Evolutionary conservation across 2,888 invertebrate species (phyloP).

Genomic region (Lissonota sp.): DNA sequence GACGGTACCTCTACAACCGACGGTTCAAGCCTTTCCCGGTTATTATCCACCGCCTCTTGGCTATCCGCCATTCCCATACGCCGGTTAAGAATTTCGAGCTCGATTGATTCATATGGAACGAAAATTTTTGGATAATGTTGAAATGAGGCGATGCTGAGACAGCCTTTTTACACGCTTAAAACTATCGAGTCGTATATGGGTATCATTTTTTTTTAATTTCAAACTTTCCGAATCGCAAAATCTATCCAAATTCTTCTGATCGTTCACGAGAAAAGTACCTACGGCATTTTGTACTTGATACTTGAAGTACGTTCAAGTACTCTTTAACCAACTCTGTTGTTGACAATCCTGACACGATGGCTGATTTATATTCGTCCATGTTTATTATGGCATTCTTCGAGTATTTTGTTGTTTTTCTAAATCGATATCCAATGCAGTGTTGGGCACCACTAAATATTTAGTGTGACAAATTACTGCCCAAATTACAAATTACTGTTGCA

Average conservation of each 20-base stretch:
- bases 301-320: no score
- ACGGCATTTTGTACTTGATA: constrained; percentile 9
- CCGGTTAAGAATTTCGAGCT: constrained; percentile 85
- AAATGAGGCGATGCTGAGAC: constrained; percentile 10
- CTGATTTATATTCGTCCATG: neutral
- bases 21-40: constrained; percentile 89
- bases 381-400: neutral
- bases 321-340: no score
- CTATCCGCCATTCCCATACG: constrained; percentile 90
- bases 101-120: neutral
- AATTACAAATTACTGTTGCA: no score
- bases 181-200: constrained; percentile 7
- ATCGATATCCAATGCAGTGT: constrained; percentile 10
- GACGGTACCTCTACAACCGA: constrained; percentile 90
- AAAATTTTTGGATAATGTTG: constrained; percentile 10
- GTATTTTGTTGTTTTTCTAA: neutral
- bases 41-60: constrained; percentile 89
- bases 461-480: no score
- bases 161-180: constrained; percentile 3
- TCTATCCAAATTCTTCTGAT: no score
- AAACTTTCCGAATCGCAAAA: no score
- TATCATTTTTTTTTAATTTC: no score
- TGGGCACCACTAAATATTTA: no score
- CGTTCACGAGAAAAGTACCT: neutral
- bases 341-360: neutral